phyloP scores from a whole-genome alignment of 30 jellyfish, hydroid and myxozoan species.

The Clytia hemisphaerica region DNA sequence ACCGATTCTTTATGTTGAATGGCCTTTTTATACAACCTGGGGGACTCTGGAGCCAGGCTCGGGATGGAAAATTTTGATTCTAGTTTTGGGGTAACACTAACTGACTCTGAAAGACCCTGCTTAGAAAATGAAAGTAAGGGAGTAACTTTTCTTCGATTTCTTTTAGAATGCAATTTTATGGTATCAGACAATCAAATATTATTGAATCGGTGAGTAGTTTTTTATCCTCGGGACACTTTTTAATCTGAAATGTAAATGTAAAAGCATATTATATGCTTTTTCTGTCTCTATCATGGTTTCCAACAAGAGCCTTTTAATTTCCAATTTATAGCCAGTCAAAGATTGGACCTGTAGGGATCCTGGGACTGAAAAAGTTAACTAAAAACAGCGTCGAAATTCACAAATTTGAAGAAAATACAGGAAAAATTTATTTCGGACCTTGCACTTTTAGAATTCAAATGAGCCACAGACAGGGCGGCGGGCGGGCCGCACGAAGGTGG shows the following conservation, averaged over 20 bases:
- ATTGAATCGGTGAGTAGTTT: slow-evolving; percentile 25
- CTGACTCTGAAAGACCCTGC: too few species aligned
- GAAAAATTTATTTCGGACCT: not conserved
- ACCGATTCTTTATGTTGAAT: too few species aligned
- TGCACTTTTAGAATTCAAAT: slow-evolving; percentile 1
- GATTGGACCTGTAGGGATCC: too few species aligned
- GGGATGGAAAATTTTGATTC: too few species aligned
- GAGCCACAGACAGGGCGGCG: slow-evolving; percentile 44
- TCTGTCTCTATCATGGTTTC: slow-evolving; percentile 8
- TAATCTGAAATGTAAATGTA: not conserved
- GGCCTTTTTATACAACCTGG: too few species aligned
- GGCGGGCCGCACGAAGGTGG: slow-evolving; percentile 45
- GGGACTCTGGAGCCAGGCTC: too few species aligned
- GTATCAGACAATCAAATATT: slow-evolving; percentile 59
- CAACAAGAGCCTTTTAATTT: not conserved
- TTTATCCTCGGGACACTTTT: not conserved
- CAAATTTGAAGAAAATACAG: not conserved
- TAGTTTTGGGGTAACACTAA: too few species aligned
- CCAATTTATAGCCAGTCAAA: too few species aligned
- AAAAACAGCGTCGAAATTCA: not conserved
- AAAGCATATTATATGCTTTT: too few species aligned
- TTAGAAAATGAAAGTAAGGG: too few species aligned
- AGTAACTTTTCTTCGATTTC: not conserved
- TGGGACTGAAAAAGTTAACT: too few species aligned
- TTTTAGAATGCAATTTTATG: slow-evolving; percentile 70